Evolutionary conservation across 2,888 invertebrate species (phyloP).

Genomic region (Synergus itoensis): DNA sequence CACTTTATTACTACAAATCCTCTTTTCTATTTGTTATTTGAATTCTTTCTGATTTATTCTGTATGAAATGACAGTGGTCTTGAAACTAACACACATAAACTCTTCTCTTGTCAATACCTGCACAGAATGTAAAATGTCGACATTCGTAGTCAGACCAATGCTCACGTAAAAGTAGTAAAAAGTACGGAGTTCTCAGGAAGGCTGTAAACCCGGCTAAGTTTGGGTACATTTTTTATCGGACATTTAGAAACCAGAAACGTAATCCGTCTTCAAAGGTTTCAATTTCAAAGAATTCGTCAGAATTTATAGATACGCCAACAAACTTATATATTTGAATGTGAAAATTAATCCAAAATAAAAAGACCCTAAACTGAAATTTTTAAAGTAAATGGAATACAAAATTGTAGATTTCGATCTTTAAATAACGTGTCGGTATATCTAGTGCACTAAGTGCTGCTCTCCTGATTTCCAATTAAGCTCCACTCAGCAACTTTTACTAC

Average conservation of each 20-base stretch:
- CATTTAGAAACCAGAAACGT: constrained; percentile 8
- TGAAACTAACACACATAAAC: neutral
- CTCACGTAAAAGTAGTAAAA: constrained; percentile 21
- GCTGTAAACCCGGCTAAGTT: neutral
- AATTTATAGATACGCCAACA: neutral
- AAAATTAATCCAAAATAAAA: too few species aligned
- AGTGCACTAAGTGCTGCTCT: too few species aligned
- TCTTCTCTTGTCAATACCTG: neutral
- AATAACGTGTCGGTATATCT: too few species aligned
- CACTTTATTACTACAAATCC: too few species aligned
- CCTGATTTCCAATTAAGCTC: too few species aligned
- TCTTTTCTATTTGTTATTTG: neutral
- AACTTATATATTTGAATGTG: too few species aligned
- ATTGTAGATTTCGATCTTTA: too few species aligned
- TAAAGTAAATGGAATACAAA: too few species aligned
- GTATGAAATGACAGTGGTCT: too few species aligned
- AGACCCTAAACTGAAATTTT: too few species aligned
- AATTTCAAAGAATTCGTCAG: constrained; percentile 2
- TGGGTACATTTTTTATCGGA: neutral
- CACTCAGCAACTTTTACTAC: neutral
- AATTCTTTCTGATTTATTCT: neutral
- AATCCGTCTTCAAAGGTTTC: neutral
- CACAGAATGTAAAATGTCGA: neutral
- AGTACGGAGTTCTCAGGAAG: neutral
- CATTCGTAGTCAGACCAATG: constrained; percentile 3